Evolutionary conservation across 92 coral and sea anemone genomes (phyloP).

Genomic region (Diadumene lineata): DNA sequence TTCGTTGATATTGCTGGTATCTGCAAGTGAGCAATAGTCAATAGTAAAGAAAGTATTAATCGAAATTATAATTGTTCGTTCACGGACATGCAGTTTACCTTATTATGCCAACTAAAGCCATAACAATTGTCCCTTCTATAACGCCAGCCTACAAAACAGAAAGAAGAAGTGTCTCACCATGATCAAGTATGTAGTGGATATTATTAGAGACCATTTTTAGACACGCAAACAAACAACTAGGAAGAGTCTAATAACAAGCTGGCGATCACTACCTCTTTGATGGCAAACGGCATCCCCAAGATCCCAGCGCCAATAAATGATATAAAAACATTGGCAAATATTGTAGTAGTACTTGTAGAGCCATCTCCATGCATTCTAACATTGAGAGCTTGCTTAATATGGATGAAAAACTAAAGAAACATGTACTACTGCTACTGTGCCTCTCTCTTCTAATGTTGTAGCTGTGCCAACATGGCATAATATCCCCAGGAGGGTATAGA

Average conservation of each 20-base stretch:
- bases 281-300: constrained; percentile 97
- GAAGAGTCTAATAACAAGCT: background rate
- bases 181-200: background rate
- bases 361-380: constrained; percentile 74
- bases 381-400: background rate
- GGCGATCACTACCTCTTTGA: constrained; percentile 73
- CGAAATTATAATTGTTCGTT: background rate
- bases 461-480: constrained; percentile 45
- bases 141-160: constrained; percentile 78
- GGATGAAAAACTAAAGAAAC: background rate
- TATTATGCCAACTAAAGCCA: constrained; percentile 79
- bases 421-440: background rate
- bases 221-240: background rate
- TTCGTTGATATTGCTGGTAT: too few relatives aligned
- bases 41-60: background rate
- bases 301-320: constrained; percentile 99
- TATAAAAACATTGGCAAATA: constrained; percentile 94
- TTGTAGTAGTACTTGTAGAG: constrained; percentile 88
- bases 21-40: constrained; percentile 33
- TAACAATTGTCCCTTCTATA: constrained; percentile 83
- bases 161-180: background rate
- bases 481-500: constrained; percentile 9
- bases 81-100: constrained; percentile 49
- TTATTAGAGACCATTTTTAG: too few relatives aligned
- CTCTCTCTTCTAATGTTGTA: too few relatives aligned